Evolutionary conservation across 2,888 invertebrate genomes (phyloP).

Genomic region (Pseudanteris insignis): DNA sequence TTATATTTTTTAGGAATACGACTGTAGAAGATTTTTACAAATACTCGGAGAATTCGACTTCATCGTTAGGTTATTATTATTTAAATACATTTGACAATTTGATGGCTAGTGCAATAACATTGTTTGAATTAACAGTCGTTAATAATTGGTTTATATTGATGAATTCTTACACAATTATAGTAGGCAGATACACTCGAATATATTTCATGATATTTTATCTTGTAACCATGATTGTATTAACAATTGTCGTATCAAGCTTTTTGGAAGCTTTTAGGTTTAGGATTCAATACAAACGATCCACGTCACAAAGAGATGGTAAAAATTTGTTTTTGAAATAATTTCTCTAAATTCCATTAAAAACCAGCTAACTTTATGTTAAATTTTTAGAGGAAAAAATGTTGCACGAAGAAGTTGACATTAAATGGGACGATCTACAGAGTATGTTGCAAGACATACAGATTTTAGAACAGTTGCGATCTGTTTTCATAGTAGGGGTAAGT

Average conservation of each 20-base stretch:
- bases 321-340: no score
- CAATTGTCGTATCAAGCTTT: constrained; percentile 89
- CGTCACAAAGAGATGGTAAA: constrained; percentile 78
- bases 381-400: constrained; percentile 77
- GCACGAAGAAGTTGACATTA: constrained; percentile 78
- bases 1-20: constrained; percentile 75
- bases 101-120: constrained; percentile 79
- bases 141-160: constrained; percentile 94
- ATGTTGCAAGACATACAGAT: constrained; percentile 69
- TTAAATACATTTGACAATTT: constrained; percentile 86
- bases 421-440: constrained; percentile 74
- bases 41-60: constrained; percentile 74
- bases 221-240: constrained; percentile 90
- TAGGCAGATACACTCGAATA: constrained; percentile 78
- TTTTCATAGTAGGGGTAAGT: constrained; percentile 69
- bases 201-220: constrained; percentile 91
- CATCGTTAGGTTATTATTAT: constrained; percentile 83
- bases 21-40: constrained; percentile 85
- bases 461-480: constrained; percentile 67
- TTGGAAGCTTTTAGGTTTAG: constrained; percentile 88
- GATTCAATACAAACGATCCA: constrained; percentile 85
- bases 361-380: constrained; percentile 11
- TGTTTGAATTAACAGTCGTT: constrained; percentile 89
- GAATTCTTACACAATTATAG: constrained; percentile 82
- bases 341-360: no score